Conservation (phyloP, 1,140 invertebrate genomes). For the Subanguina moxae region DNA sequence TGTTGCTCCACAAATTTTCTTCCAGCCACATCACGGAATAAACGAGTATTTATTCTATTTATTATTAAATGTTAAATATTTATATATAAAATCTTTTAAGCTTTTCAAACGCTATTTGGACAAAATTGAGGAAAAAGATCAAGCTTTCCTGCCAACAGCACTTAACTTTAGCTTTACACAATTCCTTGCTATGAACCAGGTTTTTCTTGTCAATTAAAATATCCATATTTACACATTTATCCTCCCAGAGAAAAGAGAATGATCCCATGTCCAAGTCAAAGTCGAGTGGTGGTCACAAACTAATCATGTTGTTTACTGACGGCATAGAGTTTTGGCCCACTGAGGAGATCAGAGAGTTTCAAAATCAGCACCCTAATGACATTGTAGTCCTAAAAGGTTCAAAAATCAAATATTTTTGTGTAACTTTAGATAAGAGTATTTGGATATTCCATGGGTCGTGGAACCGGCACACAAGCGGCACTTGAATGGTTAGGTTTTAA, state of each 20-base stretch:
- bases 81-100: conserved; percentile 16
- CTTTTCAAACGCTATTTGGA: conserved; percentile 50
- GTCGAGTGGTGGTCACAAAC: conserved; percentile 48
- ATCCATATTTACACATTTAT: background rate
- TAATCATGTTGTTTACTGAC: conserved; percentile 56
- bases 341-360: conserved; percentile 43
- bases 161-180: conserved; percentile 48
- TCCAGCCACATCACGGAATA: conserved; percentile 40
- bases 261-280: conserved; percentile 5
- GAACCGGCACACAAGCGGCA: conserved; percentile 44
- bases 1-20: conserved; percentile 20
- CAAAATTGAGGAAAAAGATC: conserved; percentile 53
- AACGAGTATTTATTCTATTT: conserved; percentile 12
- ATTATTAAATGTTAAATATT: background rate
- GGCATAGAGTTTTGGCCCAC: conserved; percentile 57
- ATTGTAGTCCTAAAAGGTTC: conserved; percentile 16
- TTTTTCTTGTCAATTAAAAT: background rate
- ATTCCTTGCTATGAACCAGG: conserved; percentile 25
- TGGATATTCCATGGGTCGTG: conserved; percentile 56
- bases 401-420: conserved; percentile 11
- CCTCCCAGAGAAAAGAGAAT: background rate
- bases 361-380: conserved; percentile 32
- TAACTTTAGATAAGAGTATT: conserved; percentile 48
- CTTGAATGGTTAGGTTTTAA: conserved; percentile 46
- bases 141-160: conserved; percentile 51